Evolutionary conservation across 2,113 vertebrate genomes (phyloP).

Genomic region (Campylomormyrus tamandua): DNA sequence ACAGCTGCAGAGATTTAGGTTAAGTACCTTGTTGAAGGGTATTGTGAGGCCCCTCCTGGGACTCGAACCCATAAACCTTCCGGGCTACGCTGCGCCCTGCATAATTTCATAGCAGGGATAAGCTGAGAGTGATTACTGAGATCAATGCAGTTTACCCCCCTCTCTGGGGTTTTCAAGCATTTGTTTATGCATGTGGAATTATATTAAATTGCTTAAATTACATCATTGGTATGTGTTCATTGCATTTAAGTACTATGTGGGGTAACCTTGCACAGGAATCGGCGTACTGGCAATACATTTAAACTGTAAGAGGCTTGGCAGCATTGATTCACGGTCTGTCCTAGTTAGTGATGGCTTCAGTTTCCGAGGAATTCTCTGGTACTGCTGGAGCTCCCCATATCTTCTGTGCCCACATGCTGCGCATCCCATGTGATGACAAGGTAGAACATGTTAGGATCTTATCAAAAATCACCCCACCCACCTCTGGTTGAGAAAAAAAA

Average conservation of each 20-base stretch:
- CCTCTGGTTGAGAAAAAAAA: neutral
- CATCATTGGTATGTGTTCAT: neutral
- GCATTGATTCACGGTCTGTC: neutral
- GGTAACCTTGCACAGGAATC: neutral
- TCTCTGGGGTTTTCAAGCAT: neutral
- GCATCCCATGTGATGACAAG: neutral
- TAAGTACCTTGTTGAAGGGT: neutral
- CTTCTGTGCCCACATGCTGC: neutral
- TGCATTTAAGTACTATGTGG: neutral
- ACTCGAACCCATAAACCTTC: neutral
- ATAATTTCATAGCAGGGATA: conserved; percentile 2
- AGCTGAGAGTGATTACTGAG: neutral
- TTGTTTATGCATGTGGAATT: neutral
- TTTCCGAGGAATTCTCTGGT: neutral
- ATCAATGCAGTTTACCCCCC: neutral
- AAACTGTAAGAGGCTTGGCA: neutral
- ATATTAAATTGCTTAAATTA: neutral
- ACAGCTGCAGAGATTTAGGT: neutral
- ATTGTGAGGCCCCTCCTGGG: neutral
- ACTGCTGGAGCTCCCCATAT: neutral
- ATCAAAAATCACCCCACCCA: neutral
- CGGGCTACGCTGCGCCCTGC: neutral
- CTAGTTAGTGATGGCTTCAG: neutral
- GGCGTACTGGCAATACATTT: neutral
- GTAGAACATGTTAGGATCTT: neutral